A percentile compares a stretch with the other conserved stretches of the same genome.
These are phyloP conservation scores for Cheiracanthium punctorium DNA, from an alignment of 2,888 invertebrate genomes.

Conservation along the genomic window DNA sequence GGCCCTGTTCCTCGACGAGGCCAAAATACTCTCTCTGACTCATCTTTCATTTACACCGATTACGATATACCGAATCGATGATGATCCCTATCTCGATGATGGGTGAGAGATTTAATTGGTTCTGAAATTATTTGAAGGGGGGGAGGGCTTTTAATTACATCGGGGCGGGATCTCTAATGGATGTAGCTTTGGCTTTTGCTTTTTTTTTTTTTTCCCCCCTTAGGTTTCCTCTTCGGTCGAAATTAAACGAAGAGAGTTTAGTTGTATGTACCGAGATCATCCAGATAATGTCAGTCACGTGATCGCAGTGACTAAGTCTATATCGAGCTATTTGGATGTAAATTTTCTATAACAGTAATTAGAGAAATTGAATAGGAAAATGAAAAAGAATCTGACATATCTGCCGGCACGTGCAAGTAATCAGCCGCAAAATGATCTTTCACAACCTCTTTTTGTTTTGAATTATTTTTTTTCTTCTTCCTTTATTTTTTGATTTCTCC, in stretches of 20 bases:
- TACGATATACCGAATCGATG: constrained; percentile 35
- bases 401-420: not conserved
- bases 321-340: not conserved
- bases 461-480: not conserved
- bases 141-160: constrained; percentile 13
- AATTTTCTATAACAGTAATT: constrained; percentile 15
- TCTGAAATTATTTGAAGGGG: constrained; percentile 11
- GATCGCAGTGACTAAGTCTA: not conserved
- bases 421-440: constrained; percentile 3
- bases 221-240: not conserved
- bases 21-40: constrained; percentile 32
- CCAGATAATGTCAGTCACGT: not conserved
- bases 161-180: constrained; percentile 16
- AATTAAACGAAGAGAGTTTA: not conserved
- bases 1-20: not conserved
- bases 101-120: constrained; percentile 22
- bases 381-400: not conserved
- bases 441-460: not conserved
- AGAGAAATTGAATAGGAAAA: not conserved
- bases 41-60: constrained; percentile 52
- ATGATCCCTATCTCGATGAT: constrained; percentile 20
- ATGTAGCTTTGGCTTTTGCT: too few relatives aligned
- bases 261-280: not conserved
- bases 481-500: too few relatives aligned
- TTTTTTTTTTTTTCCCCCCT: not conserved